phyloP scores from a whole-genome alignment of 2,797 vertebrate genomes.

The Emydoidea blandingii region DNA sequence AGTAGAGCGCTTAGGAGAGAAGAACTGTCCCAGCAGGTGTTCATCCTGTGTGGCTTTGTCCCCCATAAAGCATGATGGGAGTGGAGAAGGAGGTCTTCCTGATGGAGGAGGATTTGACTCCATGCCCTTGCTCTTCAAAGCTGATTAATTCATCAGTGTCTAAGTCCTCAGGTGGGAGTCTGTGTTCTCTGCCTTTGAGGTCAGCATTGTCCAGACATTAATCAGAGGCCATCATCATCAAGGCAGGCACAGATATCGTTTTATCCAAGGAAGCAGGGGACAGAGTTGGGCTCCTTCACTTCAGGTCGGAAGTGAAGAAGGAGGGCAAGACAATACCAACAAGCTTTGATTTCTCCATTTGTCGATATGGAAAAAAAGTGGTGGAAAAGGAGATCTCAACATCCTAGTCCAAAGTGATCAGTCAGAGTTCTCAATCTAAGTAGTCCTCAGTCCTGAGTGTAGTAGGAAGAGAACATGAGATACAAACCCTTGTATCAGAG shows the following conservation, averaged over 20 bases:
- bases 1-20: neutral
- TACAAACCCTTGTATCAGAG: no score
- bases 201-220: neutral
- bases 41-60: neutral
- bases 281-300: neutral
- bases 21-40: neutral
- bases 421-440: neutral
- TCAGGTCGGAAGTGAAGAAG: neutral
- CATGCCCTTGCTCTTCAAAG: neutral
- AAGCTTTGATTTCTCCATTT: neutral
- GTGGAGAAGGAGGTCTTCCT: neutral
- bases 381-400: neutral
- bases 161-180: neutral
- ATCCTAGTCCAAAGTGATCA: neutral
- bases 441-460: neutral
- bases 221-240: neutral
- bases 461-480: no score
- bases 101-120: neutral
- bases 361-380: neutral
- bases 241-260: neutral
- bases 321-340: neutral
- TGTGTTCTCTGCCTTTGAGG: neutral
- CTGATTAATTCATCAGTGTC: neutral
- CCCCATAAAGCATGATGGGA: neutral
- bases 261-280: neutral